Conservation (phyloP, 2,797 vertebrate genomes). For the Pteropus rufus region DNA sequence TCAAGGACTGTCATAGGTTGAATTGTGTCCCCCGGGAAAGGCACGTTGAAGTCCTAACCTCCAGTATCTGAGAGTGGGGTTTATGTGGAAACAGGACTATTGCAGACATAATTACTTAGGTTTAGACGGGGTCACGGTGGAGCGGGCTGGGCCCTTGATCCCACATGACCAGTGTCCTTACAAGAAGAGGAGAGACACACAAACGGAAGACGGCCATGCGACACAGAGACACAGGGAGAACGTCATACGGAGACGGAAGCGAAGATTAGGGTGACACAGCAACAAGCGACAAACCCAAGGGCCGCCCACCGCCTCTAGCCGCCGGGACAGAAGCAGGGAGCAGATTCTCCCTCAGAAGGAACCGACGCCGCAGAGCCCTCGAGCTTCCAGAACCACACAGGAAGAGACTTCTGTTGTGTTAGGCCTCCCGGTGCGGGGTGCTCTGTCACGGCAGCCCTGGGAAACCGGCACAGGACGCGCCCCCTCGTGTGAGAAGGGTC, state of each 20-base stretch:
- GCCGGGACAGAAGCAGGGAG: no score
- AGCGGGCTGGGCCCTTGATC: neutral
- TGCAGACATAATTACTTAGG: neutral
- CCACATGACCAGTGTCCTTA: neutral
- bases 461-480: neutral
- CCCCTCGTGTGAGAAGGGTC: neutral
- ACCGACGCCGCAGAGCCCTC: neutral
- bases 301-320: no score
- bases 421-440: neutral
- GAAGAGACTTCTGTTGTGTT: neutral
- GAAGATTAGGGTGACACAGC: no score
- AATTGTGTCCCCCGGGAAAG: neutral
- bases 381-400: neutral
- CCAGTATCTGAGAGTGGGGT: neutral
- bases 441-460: neutral
- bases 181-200: neutral
- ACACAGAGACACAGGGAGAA: no score
- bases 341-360: no score
- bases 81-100: neutral
- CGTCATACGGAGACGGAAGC: no score
- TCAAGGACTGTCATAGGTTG: neutral
- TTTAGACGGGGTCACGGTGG: neutral
- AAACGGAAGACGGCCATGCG: no score
- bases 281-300: neutral
- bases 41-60: neutral